Conservation (phyloP, 2,113 vertebrate genomes). For the Pongo pygmaeus region DNA sequence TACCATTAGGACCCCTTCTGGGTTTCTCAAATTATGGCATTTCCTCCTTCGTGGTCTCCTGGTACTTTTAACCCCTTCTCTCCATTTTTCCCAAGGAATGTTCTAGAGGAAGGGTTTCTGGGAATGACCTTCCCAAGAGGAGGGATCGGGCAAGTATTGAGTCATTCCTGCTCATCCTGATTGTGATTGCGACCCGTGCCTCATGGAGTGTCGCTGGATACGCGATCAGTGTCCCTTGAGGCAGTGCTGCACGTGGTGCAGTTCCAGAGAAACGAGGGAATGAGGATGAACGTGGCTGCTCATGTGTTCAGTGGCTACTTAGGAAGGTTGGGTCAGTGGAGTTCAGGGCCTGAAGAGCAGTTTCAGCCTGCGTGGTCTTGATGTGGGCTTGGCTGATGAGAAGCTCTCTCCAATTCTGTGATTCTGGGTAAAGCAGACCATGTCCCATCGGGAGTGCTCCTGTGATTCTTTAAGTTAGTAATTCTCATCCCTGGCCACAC, state of each 20-base stretch:
- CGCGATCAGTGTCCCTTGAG: neutral
- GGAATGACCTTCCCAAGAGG: neutral
- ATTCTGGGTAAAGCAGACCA: neutral
- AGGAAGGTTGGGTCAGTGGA: neutral
- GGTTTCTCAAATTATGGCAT: neutral
- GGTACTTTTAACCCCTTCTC: neutral
- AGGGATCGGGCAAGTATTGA: neutral
- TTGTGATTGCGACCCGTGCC: fast-evolving
- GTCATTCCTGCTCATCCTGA: neutral
- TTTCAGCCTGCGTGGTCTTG: neutral
- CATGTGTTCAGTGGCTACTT: neutral
- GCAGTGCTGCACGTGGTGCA: neutral
- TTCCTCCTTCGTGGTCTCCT: neutral
- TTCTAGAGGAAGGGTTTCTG: neutral
- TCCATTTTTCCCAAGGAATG: neutral
- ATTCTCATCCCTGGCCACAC: neutral
- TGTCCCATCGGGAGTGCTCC: neutral
- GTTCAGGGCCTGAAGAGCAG: fast-evolving
- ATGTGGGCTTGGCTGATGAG: neutral
- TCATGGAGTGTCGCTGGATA: neutral
- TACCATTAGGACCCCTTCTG: neutral
- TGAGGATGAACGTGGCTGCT: neutral
- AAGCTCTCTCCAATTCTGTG: neutral
- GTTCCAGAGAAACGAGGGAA: neutral
- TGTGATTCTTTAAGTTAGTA: neutral